Evolutionary conservation across 1,140 invertebrate species (phyloP), one percentile per base, ranked within the genome.

Genomic region (Ceratitis capitata): DNA sequence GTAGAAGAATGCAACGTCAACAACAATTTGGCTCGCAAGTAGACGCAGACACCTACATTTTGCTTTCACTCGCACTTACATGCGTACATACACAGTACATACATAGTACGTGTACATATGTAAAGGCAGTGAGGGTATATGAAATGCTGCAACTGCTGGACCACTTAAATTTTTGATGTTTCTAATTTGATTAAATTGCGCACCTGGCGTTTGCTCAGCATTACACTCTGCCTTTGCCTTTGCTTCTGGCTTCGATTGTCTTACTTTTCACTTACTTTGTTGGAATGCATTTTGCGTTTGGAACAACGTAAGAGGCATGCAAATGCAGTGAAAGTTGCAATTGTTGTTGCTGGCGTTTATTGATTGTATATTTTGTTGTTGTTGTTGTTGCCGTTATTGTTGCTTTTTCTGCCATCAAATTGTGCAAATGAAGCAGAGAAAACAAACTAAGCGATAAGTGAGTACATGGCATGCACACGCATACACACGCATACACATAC

Each of bases 351-450:
- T 26, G n/a, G n/a, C n/a, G n/a, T n/a, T n/a, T n/a, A n/a, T n/a
- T n/a, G n/a, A n/a, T n/a, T n/a, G n/a, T n/a, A n/a, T n/a, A n/a
- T n/a, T n/a, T n/a, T n/a, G n/a, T n/a, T n/a, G n/a, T n/a, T n/a
- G n/a, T n/a, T n/a, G n/a, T n/a, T 12, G 10, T 61, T 61, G 9
- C 7, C n/a, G 51, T 53, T 53, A 5, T 53, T 53, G 51, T 53
- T 69, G 32, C 29, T 45, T 42, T 78, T 53, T 23, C 51, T n/a
- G 51, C n/a, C 56, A 29, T 35, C 16, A 16, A 42, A 29, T 49
- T 49, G 47, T 47, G n/a, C 39, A 42, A 78, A 78, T 78, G 69
- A 78, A 78, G 69, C 69, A 42, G 69, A 78, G 69, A 78, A 78
- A 47, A 78, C 69, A 42, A 78, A 78, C 35, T 45, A 47, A 26